A percentile compares a stretch with the other conserved stretches of the same genome.
Evolutionary conservation across 2,888 invertebrate genomes (phyloP).

Genomic region (Chrysina gloriosa): DNA sequence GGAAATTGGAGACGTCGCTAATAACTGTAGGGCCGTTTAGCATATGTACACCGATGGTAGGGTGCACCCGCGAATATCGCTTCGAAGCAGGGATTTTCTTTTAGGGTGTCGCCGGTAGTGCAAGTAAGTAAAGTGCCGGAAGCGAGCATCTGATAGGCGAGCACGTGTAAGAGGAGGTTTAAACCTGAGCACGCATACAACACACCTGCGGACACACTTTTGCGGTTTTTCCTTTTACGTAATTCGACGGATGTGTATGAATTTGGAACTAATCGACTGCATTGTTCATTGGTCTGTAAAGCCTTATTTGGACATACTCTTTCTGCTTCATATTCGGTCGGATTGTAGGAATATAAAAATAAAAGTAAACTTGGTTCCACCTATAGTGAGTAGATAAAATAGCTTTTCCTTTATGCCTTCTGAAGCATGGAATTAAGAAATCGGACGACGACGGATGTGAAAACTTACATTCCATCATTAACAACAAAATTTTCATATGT

Average conservation of each 20-base stretch:
- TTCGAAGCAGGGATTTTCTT: constrained; percentile 7
- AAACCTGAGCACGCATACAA: background rate
- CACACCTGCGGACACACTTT: constrained; percentile 45
- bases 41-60: constrained; percentile 32
- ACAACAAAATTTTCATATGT: no score
- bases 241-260: background rate
- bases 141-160: constrained; percentile 47
- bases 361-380: no score
- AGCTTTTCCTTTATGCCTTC: no score
- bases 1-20: constrained; percentile 27
- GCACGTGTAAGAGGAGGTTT: constrained; percentile 46
- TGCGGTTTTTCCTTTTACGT: constrained; percentile 43
- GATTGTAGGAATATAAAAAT: no score
- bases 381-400: no score
- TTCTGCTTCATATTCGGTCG: no score
- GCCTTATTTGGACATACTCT: no score
- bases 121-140: constrained; percentile 44
- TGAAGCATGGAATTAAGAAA: no score
- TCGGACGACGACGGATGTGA: no score
- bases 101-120: constrained; percentile 14
- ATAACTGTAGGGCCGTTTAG: constrained; percentile 34
- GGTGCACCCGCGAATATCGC: background rate
- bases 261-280: background rate
- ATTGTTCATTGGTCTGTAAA: background rate
- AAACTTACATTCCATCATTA: no score